Base-by-base conservation (phyloP, 2,113 vertebrate genomes). In the Zosterops japonicus region DNA sequence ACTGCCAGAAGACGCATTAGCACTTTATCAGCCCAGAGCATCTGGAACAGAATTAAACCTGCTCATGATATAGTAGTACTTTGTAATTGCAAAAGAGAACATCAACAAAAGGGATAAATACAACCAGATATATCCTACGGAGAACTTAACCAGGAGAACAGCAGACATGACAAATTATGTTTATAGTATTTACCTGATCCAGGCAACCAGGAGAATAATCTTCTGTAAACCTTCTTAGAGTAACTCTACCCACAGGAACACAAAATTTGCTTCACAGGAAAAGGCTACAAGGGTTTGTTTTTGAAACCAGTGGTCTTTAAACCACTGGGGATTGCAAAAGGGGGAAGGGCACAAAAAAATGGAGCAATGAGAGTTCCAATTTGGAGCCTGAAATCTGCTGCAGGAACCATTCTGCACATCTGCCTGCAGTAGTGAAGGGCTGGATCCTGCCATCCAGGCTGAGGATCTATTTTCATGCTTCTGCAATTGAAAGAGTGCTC, bases 41-140 rank as follows among this genome's bases (percentile, higher is more conserved):
- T 75, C 79, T 83, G 69, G 71, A 93, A 92, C 56, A 78, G 68
- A 94, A 95, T 75, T 86, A 79, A 90, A 90, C 71, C 76, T 68
- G 28, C 10, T 76, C 20, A 3, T 39, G 70, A 39, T 77, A 95
- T 2, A 83, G 22, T 12, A 90, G 39, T 13, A 93, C 52, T 86
- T n/a, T 17, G 52, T 56, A 72, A 95, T 86, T 92, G 83, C 56
- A 77, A 49, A 91, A 28, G 29, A 75, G 93, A 96, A 90, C 63
- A 67, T 44, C 68, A 61, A 67, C 23, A 1, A 57, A 77, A 77
- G 18, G 24, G 23, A 91, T 61, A 77, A 90, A 87, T 39, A 83
- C 63, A 91, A 41, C n/a, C 41, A 87, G 70, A 36, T 50, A 57
- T 29, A 87, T 9, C 46, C 83, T 53, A 70, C 24, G 41, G 27